Evolutionary conservation across 2,113 vertebrate genomes (phyloP), one percentile per base, ranked within the genome.

Genomic region (Saccopteryx leptura): DNA sequence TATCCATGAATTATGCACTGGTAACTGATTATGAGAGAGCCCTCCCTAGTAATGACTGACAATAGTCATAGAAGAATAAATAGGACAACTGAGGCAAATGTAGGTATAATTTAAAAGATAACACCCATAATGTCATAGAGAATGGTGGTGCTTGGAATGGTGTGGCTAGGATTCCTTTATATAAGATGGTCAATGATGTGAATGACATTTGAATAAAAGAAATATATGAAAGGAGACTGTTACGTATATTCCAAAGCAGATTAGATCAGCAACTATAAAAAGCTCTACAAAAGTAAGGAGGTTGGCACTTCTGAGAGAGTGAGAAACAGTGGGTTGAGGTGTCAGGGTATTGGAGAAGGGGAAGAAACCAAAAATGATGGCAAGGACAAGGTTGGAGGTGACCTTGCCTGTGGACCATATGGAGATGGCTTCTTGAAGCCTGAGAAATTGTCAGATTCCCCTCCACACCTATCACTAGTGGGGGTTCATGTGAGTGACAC

Each of bases 351-450:
- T 24, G 14, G 4, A 8, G 12, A 93, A 24, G 21, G 4, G 7
- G 11, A 60, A 50, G 7, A 74, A 46, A 9, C 26, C 15, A 23
- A 15, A 90, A 66, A 61, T 39, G 23, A 33, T 3, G 6, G 13
- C 17, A 11, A 26, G 4, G 6, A 11, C 3, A 50, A 14, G 9
- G 4, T 9, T 0, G 3, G 23, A 65, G 17, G 7, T 4, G 8
- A 1, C 23, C 31, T 4, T 31, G 56, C 2, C 48, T 48, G 9
- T 28, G 79, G 14, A n/a, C 23, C 26, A 9, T 28, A 9, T 1
- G 24, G 9, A 50, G 4, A 2, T 13, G 28, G 13, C 28, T 76
- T 71, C 74, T 33, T 48, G 61, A 65, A 82, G 9, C 1, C 33
- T 33, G 31, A 5, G 13, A n/a, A 24, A 15, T 28, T 18, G 10